Evolutionary conservation across 2,888 invertebrate species (phyloP).

Genomic region (Hoplodrina blanda): DNA sequence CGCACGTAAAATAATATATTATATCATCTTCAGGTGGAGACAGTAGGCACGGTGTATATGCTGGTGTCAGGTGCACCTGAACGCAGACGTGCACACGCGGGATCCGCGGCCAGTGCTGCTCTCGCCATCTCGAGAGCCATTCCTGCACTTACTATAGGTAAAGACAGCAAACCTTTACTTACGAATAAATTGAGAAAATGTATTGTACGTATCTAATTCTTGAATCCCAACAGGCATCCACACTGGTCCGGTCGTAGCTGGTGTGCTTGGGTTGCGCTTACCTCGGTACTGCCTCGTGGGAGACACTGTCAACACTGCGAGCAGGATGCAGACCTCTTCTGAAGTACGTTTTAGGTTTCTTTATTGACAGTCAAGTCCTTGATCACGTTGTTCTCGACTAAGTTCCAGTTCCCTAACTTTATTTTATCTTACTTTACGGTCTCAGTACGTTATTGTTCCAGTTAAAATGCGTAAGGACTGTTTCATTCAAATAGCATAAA

Average conservation of each 20-base stretch:
- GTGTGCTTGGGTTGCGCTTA: constrained; percentile 95
- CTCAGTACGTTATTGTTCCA: too few relatives aligned
- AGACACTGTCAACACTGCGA: constrained; percentile 97
- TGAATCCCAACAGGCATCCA: constrained; percentile 91
- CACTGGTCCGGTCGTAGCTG: constrained; percentile 96
- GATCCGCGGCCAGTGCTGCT: constrained; percentile 94
- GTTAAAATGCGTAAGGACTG: too few relatives aligned
- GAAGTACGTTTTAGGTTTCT: constrained; percentile 71
- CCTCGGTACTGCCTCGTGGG: constrained; percentile 97
- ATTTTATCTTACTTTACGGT: too few relatives aligned
- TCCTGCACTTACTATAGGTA: constrained; percentile 91
- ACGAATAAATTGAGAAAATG: too few relatives aligned
- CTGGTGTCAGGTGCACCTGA: constrained; percentile 96
- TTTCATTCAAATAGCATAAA: too few relatives aligned
- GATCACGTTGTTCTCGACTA: too few relatives aligned
- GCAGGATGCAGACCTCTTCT: constrained; percentile 95
- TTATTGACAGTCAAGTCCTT: not conserved
- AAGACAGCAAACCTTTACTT: too few relatives aligned
- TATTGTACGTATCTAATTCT: too few relatives aligned
- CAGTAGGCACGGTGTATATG: constrained; percentile 97
- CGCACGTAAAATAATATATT: not conserved
- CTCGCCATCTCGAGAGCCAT: constrained; percentile 93
- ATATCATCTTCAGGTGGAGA: constrained; percentile 93
- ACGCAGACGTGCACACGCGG: constrained; percentile 93
- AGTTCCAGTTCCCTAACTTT: too few relatives aligned